A percentile compares a stretch with the other conserved stretches of the same genome.
These are phyloP conservation scores for Mechanitis mazaeus DNA, from an alignment of 2,888 invertebrate species.

Conservation along the genomic window DNA sequence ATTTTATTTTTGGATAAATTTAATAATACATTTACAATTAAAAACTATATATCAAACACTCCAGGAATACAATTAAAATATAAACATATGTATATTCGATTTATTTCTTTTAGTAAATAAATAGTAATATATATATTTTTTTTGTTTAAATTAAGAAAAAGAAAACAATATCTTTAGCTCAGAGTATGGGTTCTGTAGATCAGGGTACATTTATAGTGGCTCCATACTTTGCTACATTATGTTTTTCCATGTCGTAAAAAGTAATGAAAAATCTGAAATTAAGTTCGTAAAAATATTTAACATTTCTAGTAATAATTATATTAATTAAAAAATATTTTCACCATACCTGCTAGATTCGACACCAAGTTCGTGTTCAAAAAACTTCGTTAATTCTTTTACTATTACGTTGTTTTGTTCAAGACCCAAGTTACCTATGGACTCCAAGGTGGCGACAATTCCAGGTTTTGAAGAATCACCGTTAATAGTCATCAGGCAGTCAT, in stretches of 20 bases:
- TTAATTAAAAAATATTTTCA: not conserved
- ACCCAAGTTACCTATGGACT: constrained; percentile 35
- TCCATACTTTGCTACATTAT: constrained; percentile 41
- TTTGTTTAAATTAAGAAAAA: too few relatives aligned
- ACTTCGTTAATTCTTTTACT: constrained; percentile 42
- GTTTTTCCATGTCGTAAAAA: constrained; percentile 46
- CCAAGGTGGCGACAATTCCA: constrained; percentile 29
- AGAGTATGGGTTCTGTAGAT: not conserved
- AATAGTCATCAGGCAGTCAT: constrained; percentile 30
- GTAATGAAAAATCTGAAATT: constrained; percentile 55
- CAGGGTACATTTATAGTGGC: constrained; percentile 26
- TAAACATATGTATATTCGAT: too few relatives aligned
- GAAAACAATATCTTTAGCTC: too few relatives aligned
- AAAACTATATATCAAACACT: too few relatives aligned
- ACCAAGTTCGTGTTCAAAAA: constrained; percentile 49
- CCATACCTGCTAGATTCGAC: constrained; percentile 45
- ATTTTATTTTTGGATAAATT: not conserved
- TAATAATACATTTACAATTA: too few relatives aligned
- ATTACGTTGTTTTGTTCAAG: constrained; percentile 37
- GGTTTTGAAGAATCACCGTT: constrained; percentile 29
- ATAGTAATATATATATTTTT: too few relatives aligned
- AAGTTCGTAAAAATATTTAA: constrained; percentile 6
- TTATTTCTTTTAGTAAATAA: too few relatives aligned
- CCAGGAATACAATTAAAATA: too few relatives aligned
- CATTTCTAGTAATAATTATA: not conserved